phyloP scores from a whole-genome alignment of 2,888 invertebrate genomes.

The Tribolium freemani region DNA sequence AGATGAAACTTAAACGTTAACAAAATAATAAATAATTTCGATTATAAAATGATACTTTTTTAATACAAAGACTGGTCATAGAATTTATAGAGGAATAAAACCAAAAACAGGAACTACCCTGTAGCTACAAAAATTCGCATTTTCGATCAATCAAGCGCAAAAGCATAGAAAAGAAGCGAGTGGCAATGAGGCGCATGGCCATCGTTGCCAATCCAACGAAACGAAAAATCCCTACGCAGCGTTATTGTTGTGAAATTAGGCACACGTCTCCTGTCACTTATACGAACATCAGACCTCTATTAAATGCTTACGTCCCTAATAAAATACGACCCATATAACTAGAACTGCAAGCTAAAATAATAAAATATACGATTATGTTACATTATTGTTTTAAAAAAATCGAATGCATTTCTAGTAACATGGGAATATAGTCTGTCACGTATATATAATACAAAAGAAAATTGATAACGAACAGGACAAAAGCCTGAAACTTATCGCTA shows the following conservation, averaged over 20 bases:
- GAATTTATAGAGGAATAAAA: conserved; percentile 23
- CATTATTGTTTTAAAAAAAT: conserved; percentile 33
- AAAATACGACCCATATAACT: conserved; percentile 63
- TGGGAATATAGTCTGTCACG: conserved; percentile 61
- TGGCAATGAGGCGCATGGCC: too few relatives aligned
- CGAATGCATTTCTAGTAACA: conserved; percentile 61
- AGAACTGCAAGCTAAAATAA: conserved; percentile 59
- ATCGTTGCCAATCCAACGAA: too few relatives aligned
- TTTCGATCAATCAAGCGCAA: conserved; percentile 31
- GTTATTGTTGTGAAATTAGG: conserved; percentile 65
- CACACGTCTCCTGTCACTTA: conserved; percentile 65
- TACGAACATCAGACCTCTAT: conserved; percentile 50
- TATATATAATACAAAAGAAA: conserved; percentile 51
- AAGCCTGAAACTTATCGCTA: conserved; percentile 69
- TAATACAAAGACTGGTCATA: conserved; percentile 24
- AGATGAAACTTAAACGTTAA: conserved; percentile 34
- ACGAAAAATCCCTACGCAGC: conserved; percentile 34
- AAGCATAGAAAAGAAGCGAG: conserved; percentile 32
- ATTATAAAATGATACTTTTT: conserved; percentile 2
- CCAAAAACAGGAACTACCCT: conserved; percentile 3
- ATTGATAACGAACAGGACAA: conserved; percentile 5
- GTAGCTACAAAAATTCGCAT: conserved; percentile 1
- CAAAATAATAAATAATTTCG: conserved; percentile 40
- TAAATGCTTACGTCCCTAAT: conserved; percentile 55
- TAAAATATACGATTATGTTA: conserved; percentile 48